Evolutionary conservation across 2,888 invertebrate species (phyloP).

Genomic region (Cenopis cana): DNA sequence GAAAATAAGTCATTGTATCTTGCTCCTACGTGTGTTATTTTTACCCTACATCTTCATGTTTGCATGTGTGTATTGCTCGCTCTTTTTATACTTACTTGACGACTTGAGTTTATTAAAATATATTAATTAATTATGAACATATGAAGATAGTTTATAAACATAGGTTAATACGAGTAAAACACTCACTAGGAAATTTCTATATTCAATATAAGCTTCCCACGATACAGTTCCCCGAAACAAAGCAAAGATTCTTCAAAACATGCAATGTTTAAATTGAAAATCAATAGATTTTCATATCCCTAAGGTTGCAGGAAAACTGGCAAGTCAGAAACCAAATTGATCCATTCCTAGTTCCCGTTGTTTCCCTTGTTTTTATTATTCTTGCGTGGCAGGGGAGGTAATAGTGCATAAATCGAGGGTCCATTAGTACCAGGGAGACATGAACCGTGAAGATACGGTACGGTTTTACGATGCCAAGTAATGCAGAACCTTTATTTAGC

Average conservation of each 20-base stretch:
- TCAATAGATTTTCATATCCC: constrained; percentile 34
- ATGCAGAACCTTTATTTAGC: neutral
- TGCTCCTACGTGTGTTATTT: too few species aligned
- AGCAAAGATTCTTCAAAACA: neutral
- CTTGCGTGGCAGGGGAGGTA: constrained; percentile 15
- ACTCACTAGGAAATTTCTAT: too few species aligned
- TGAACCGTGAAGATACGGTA: constrained; percentile 4
- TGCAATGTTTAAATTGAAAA: constrained; percentile 29
- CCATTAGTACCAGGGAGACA: constrained; percentile 23
- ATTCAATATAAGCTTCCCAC: too few species aligned
- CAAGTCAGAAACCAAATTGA: constrained; percentile 40
- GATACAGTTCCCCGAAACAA: neutral
- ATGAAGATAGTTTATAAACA: too few species aligned
- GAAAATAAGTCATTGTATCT: too few species aligned
- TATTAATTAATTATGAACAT: too few species aligned
- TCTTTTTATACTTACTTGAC: too few species aligned
- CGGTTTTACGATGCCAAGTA: neutral
- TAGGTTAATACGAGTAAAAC: too few species aligned
- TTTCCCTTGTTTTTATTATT: constrained; percentile 36
- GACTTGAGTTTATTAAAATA: too few species aligned
- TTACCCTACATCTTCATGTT: too few species aligned
- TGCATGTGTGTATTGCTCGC: too few species aligned
- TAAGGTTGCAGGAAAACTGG: constrained; percentile 26
- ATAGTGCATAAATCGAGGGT: constrained; percentile 38
- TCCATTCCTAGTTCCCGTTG: constrained; percentile 9